phyloP scores from a whole-genome alignment of 2,888 invertebrate species.

The Lochmaea crataegi region DNA sequence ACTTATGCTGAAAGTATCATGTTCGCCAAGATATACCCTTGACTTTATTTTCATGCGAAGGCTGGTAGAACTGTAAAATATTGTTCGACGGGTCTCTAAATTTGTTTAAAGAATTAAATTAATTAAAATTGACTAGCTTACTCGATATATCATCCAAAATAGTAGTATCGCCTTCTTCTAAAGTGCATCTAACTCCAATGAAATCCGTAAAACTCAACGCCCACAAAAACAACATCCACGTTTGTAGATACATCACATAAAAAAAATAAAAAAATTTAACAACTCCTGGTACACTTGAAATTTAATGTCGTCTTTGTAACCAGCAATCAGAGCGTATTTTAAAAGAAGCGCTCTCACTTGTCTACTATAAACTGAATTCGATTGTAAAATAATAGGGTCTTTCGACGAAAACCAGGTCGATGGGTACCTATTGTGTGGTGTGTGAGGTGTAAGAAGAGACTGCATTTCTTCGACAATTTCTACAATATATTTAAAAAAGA shows the following conservation, averaged over 20 bases:
- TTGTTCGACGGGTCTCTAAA: too few relatives aligned
- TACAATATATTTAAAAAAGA: slow-evolving; percentile 46
- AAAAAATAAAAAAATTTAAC: slow-evolving; percentile 3
- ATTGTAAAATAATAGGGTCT: slow-evolving; percentile 43
- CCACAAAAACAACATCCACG: slow-evolving; percentile 62
- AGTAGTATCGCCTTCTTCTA: slow-evolving; percentile 60
- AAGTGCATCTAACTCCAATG: slow-evolving; percentile 49
- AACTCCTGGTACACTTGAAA: slow-evolving; percentile 30
- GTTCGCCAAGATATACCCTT: too few relatives aligned
- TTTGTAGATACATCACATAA: slow-evolving; percentile 56
- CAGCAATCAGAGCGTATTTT: slow-evolving; percentile 57
- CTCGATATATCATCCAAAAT: slow-evolving; percentile 50
- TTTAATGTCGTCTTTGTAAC: slow-evolving; percentile 50
- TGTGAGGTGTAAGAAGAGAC: slow-evolving; percentile 43
- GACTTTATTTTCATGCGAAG: too few relatives aligned
- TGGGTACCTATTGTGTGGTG: slow-evolving; percentile 53
- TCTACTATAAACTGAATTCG: slow-evolving; percentile 32
- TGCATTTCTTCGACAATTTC: slow-evolving; percentile 50
- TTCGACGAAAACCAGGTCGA: slow-evolving; percentile 57
- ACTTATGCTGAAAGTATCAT: too few relatives aligned
- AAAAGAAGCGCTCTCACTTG: slow-evolving; percentile 38
- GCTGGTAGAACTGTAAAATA: too few relatives aligned
- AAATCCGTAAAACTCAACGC: slow-evolving; percentile 59
- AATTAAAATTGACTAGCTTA: slow-evolving; percentile 34
- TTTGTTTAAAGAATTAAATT: too few relatives aligned